phyloP scores from a whole-genome alignment of 2,113 vertebrate species.

The Maccullochella peelii region DNA sequence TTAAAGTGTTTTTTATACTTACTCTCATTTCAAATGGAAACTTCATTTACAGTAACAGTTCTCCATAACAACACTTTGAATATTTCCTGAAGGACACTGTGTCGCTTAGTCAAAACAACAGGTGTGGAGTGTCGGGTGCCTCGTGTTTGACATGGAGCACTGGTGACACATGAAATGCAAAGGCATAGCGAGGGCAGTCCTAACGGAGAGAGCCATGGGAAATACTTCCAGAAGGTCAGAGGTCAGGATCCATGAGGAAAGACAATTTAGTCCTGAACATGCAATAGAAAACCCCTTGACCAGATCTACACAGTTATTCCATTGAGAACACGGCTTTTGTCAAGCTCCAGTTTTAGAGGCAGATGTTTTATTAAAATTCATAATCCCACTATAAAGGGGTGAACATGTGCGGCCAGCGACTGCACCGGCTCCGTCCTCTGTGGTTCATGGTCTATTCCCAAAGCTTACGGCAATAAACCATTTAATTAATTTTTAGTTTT shows the following conservation, averaged over 20 bases:
- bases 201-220: conserved; percentile 60
- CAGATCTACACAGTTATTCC: conserved; percentile 27
- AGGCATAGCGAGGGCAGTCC: conserved; percentile 14
- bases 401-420: background rate
- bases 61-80: background rate
- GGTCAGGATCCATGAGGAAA: conserved; percentile 36
- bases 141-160: conserved; percentile 40
- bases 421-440: background rate
- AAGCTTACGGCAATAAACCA: conserved; percentile 30
- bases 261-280: conserved; percentile 27
- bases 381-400: conserved; percentile 38
- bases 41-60: conserved; percentile 1
- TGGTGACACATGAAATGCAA: conserved; percentile 49
- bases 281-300: background rate
- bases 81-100: conserved; percentile 35
- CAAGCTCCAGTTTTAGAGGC: conserved; percentile 28
- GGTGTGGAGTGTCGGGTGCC: conserved; percentile 52
- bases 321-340: conserved; percentile 20
- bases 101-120: conserved; percentile 67
- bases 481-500: conserved; percentile 52
- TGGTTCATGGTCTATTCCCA: conserved; percentile 48
- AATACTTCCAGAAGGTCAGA: conserved; percentile 47
- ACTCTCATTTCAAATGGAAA: conserved; percentile 35
- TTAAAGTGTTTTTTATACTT: conserved; percentile 14
- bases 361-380: conserved; percentile 47